Evolutionary conservation across 2,888 invertebrate genomes (phyloP).

Genomic region (Mylabris sibirica): DNA sequence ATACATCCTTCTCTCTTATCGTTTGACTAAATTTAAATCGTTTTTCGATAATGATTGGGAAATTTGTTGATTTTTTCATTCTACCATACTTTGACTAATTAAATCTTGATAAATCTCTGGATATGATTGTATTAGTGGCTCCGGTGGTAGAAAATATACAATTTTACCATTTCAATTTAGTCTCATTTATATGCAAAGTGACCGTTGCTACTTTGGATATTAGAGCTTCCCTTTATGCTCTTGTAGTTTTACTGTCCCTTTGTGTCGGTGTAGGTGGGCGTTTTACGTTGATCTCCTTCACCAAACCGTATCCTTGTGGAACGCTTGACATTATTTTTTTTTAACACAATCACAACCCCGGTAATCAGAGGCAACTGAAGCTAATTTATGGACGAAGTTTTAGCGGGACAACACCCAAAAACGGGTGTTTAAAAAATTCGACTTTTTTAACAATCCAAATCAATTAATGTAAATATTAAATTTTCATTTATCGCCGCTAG

Average conservation of each 20-base stretch:
- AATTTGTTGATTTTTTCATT: background rate
- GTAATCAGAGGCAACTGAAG: background rate
- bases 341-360: background rate
- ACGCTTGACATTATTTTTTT: too few species aligned
- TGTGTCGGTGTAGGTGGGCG: conserved; percentile 29
- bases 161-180: conserved; percentile 57
- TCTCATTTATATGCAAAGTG: conserved; percentile 58
- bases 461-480: too few species aligned
- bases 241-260: conserved; percentile 49
- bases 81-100: background rate
- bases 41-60: background rate
- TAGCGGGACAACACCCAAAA: too few species aligned
- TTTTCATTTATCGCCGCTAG: too few species aligned
- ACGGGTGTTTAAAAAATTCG: too few species aligned
- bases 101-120: conserved; percentile 38
- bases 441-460: background rate
- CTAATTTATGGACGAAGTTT: too few species aligned
- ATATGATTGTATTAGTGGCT: conserved; percentile 51
- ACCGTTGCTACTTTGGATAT: conserved; percentile 51
- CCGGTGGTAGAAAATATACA: conserved; percentile 52
- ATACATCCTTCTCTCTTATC: background rate
- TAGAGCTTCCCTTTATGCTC: conserved; percentile 50
- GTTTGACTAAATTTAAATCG: background rate
- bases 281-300: conserved; percentile 38
- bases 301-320: background rate